phyloP scores from a whole-genome alignment of 2,797 vertebrate species.

The Onychomys arenicola region DNA sequence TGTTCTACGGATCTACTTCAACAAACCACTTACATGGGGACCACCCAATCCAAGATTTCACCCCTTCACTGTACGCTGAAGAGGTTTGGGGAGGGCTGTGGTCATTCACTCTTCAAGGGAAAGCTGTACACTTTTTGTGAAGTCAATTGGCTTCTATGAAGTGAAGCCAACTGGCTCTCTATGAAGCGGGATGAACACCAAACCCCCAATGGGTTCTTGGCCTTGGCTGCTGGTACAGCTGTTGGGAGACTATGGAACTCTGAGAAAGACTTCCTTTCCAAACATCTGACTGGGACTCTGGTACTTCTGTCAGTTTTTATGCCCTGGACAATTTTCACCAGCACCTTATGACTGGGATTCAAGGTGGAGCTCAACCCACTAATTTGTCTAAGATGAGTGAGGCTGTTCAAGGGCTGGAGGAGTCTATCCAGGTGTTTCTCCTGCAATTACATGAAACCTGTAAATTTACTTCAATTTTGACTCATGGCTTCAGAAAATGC shows the following conservation, averaged over 20 bases:
- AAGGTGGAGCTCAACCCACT: not conserved
- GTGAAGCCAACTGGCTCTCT: not conserved
- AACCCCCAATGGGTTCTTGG: not conserved
- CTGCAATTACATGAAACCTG: not conserved
- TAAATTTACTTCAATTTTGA: not conserved
- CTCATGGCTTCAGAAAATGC: not conserved
- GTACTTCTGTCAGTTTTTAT: not conserved
- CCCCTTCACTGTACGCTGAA: not conserved
- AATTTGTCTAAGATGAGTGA: too few species aligned
- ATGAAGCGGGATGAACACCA: not conserved
- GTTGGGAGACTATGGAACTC: not conserved
- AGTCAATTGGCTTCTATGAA: not conserved
- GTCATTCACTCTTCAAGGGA: not conserved
- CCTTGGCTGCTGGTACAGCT: not conserved
- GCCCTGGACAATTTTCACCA: not conserved
- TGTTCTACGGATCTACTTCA: not conserved
- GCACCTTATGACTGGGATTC: not conserved
- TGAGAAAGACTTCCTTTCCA: not conserved
- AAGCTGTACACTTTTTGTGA: not conserved
- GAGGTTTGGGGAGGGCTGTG: not conserved
- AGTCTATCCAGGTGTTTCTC: not conserved
- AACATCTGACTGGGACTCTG: too few species aligned
- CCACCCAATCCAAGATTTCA: not conserved
- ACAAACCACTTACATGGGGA: not conserved
- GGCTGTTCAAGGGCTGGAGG: not conserved